Conservation (phyloP, 1,140 invertebrate species). For the Drosophila pseudoananassae region DNA sequence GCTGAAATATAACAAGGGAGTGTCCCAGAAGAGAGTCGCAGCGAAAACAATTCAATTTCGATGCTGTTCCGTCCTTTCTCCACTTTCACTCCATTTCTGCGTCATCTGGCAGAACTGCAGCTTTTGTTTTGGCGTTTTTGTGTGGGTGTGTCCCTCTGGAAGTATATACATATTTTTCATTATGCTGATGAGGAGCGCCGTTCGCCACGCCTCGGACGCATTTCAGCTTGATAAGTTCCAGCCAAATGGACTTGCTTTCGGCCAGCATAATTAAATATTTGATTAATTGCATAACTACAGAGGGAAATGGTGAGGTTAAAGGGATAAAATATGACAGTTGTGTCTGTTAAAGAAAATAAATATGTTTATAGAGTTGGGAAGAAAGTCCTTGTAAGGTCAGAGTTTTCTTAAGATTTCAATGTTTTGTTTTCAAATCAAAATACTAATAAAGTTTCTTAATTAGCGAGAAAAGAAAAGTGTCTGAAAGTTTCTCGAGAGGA, state of each 20-base stretch:
- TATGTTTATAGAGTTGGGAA: too few species aligned
- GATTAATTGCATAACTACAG: conserved; percentile 15
- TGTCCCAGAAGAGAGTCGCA: conserved; percentile 8
- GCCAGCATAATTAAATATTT: conserved; percentile 17
- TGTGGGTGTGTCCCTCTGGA: conserved; percentile 18
- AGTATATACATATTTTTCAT: conserved; percentile 55
- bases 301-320: too few species aligned
- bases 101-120: conserved; percentile 45
- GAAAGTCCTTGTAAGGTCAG: too few species aligned
- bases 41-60: conserved; percentile 60
- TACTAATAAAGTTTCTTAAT: neutral
- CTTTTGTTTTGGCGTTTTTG: conserved; percentile 13
- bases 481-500: neutral
- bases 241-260: conserved; percentile 3
- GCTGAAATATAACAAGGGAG: conserved; percentile 36
- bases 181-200: conserved; percentile 55
- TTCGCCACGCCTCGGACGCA: conserved; percentile 23
- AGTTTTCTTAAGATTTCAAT: too few species aligned
- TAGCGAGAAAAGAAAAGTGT: neutral
- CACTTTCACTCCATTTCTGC: conserved; percentile 8
- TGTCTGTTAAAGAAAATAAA: too few species aligned
- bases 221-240: conserved; percentile 23
- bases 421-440: too few species aligned
- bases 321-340: too few species aligned
- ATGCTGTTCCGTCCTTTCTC: neutral